Base-by-base conservation (phyloP, 2,888 invertebrate genomes). In the Alviniconcha strummeri region DNA sequence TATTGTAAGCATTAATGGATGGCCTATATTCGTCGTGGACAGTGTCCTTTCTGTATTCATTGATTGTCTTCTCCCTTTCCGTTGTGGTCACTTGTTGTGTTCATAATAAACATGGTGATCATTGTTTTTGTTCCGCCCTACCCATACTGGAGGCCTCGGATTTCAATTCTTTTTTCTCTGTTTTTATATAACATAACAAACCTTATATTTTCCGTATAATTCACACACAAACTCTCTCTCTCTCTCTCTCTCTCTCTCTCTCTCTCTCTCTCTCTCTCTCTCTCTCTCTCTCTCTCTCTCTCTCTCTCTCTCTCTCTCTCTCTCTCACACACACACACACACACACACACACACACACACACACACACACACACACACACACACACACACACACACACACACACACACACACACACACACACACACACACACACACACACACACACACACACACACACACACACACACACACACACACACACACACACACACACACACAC, bases 201-300 rank as follows among this genome's bases (percentile, higher is more conserved):
- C 36, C 36, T 64, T 15, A 13, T 64, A 9, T 64, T 64, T 15
- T 64, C 64, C 64, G 11, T 3, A 36, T 36, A 36, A 36, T 15
- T 15, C 64, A 15, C 36, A 36, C 72, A 52, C 52, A 75, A n/a
- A n/a, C n/a, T n/a, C n/a, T n/a, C n/a, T n/a, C n/a, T n/a, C n/a
- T n/a, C 52, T 82, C 82, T 82, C 15, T 81, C 64, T 82, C 60
- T 82, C 13, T 81, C 54, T 75, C 64, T 81, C 64, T 81, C 56
- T 81, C 57, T 75, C 52, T 81, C 52, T 81, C 52, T 75, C 54
- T 15, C 64, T 54, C 52, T 1, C 52, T 64, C 74, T 74, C 74
- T 74, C 57, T 81, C 72, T 72, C 55, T 74, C 56, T 81, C 13
- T 57, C 56, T 74, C 56, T 74, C 55, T 74, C n/a, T 74, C 56